These are phyloP conservation scores for Drosophila triauraria DNA, from an alignment of 1,140 invertebrate genomes.

Conservation along the genomic window DNA sequence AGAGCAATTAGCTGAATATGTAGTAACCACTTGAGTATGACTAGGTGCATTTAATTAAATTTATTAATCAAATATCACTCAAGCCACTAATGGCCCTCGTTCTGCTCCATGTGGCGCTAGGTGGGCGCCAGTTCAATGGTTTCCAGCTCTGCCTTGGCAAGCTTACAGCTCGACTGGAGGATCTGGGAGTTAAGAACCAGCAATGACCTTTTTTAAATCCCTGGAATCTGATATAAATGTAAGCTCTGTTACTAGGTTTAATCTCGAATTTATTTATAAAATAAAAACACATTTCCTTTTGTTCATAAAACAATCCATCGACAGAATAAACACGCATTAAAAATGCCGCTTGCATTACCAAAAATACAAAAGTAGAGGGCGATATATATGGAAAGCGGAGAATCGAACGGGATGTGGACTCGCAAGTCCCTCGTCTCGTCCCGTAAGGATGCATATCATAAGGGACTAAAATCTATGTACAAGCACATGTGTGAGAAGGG, in stretches of 20 bases:
- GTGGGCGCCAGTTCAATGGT: not conserved
- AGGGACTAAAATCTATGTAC: slow-evolving; percentile 37
- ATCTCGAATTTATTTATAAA: slow-evolving; percentile 82
- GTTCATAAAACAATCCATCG: slow-evolving; percentile 73
- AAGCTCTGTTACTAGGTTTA: slow-evolving; percentile 13
- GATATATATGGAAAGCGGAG: slow-evolving; percentile 19
- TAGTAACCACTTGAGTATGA: not conserved
- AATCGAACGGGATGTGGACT: no score
- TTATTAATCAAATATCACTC: no score
- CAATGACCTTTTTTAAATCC: not conserved
- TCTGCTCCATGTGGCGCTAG: not conserved
- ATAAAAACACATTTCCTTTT: slow-evolving; percentile 79
- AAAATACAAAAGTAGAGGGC: slow-evolving; percentile 46
- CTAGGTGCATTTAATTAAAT: no score
- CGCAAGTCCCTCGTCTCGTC: not conserved
- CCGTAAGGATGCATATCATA: slow-evolving; percentile 3
- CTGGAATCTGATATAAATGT: not conserved
- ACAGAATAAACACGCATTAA: slow-evolving; percentile 67
- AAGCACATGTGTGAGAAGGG: slow-evolving; percentile 23
- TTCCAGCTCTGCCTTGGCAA: no score
- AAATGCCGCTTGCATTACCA: slow-evolving; percentile 57
- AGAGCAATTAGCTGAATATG: not conserved
- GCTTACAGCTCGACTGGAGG: not conserved
- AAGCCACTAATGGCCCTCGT: not conserved
- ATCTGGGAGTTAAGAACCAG: no score